phyloP scores from a whole-genome alignment of 2,797 vertebrate genomes.

The Melanotaenia parkinsoni region DNA sequence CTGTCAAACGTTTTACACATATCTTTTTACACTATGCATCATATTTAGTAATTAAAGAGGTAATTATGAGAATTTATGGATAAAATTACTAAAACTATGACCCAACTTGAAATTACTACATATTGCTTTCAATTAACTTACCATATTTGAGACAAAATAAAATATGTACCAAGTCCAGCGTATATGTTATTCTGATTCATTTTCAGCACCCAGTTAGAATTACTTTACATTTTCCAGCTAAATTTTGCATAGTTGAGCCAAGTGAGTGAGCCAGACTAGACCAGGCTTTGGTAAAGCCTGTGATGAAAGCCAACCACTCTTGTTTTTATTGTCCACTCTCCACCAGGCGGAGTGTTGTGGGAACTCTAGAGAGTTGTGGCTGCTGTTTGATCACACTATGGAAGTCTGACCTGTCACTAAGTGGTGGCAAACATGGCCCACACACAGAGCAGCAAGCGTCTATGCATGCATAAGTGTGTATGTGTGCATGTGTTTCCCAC shows the following conservation, averaged over 20 bases:
- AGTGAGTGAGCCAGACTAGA: slow-evolving; percentile 51
- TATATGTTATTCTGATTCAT: slow-evolving; percentile 27
- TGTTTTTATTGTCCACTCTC: slow-evolving; percentile 83
- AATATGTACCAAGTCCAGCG: slow-evolving; percentile 12
- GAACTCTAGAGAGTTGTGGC: slow-evolving; percentile 78
- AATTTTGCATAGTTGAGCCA: slow-evolving; percentile 47
- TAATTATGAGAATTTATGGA: slow-evolving; percentile 3
- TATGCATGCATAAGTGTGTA: slow-evolving; percentile 45
- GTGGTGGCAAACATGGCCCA: slow-evolving; percentile 83
- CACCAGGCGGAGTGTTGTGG: slow-evolving; percentile 77
- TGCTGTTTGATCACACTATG: slow-evolving; percentile 83
- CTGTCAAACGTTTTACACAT: neutral
- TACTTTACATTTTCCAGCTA: slow-evolving; percentile 49
- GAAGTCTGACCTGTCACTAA: slow-evolving; percentile 84
- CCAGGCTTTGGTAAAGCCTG: slow-evolving; percentile 67
- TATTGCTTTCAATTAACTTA: slow-evolving; percentile 9
- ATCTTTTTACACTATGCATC: too few species aligned
- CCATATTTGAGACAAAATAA: slow-evolving; percentile 4
- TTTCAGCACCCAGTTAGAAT: slow-evolving; percentile 23
- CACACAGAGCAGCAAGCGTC: slow-evolving; percentile 72
- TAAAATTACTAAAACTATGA: neutral
- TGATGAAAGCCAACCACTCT: slow-evolving; percentile 77
- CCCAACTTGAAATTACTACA: neutral
- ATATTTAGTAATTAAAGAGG: neutral
- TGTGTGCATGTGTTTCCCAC: slow-evolving; percentile 76